Percentiles rank a stretch among this genome's conserved stretches.
These are phyloP conservation scores for Melitaea athalia DNA, from an alignment of 2,888 invertebrate species.

Conservation along the genomic window DNA sequence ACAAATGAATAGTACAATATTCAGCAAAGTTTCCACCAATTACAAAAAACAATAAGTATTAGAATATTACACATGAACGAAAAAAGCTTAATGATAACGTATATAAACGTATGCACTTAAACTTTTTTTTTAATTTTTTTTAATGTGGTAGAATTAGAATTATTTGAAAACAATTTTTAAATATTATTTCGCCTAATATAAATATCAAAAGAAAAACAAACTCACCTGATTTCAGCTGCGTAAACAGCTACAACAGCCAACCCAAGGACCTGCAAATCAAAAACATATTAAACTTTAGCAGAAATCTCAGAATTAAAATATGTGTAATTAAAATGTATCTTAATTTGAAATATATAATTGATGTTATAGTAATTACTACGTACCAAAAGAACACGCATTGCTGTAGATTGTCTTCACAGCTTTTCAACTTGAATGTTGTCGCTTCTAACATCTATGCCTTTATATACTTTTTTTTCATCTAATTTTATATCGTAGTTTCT, in stretches of 20 bases:
- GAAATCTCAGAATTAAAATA: neutral
- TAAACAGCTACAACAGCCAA: slow-evolving; percentile 62
- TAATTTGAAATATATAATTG: neutral
- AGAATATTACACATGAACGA: too few relatives aligned
- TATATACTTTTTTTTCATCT: slow-evolving; percentile 75
- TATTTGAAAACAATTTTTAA: too few relatives aligned
- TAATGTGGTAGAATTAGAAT: too few relatives aligned
- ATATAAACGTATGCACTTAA: too few relatives aligned
- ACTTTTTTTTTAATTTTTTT: too few relatives aligned
- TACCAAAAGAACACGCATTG: slow-evolving; percentile 73
- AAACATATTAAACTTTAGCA: neutral
- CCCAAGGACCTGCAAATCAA: slow-evolving; percentile 60
- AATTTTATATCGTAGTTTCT: slow-evolving; percentile 62
- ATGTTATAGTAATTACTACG: slow-evolving; percentile 44
- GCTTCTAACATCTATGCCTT: slow-evolving; percentile 63
- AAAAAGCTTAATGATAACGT: too few relatives aligned
- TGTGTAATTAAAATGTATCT: neutral
- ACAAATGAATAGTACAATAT: too few relatives aligned
- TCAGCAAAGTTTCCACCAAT: too few relatives aligned
- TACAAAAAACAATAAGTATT: too few relatives aligned
- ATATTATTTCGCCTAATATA: neutral
- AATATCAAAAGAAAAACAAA: neutral
- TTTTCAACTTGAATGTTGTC: slow-evolving; percentile 67
- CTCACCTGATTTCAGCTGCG: slow-evolving; percentile 51
- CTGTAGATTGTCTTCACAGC: slow-evolving; percentile 60